Base-by-base conservation (phyloP, 1,140 invertebrate species). In the Scaptomyza graminum region DNA sequence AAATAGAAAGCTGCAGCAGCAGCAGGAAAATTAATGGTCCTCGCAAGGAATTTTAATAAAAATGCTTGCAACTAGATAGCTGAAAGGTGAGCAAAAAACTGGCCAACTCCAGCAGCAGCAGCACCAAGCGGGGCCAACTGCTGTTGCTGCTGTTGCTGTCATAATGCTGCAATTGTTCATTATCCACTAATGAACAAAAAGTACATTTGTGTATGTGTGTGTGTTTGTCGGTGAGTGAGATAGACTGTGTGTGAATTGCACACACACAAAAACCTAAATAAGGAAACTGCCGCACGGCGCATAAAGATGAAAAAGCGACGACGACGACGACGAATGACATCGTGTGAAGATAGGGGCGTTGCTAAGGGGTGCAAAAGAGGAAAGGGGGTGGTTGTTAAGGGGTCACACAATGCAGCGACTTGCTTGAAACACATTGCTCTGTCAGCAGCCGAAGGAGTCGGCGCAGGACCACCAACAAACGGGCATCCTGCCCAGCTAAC, bases 161-260 rank as follows among this genome's bases (percentile, higher is more conserved):
- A 87, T 87, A 87, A 87, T 88, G 83, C 83, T 88, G 83, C 83
- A 87, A 87, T 87, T 87, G 83, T 87, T 88, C 83, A 88, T 88
- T 88, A 88, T 88, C 83, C 83, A 88, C 83, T 88, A 88, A 88
- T 88, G 83, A 88, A 88, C 83, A 88, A 88, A 88, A 88, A 88
- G 76, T 88, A 73, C 79, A 69, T 43, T 41, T 44, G 57, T 46
- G 49, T 47, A 16, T 46, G 41, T 37, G 80, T 84, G 80, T 22
- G 18, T 22, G 18, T 22, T 2, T 22, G 18, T 22, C 18, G 18
- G 18, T 22, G 18, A 22, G 18, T 22, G 18, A 22, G 18, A 22
- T 22, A 22, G 18, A 22, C 18, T 22, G 18, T 22, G 18, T 84
- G 80, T 83, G 78, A 72, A 79, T 76, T 67, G 67, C 76, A 84